These are phyloP conservation scores for Tinea trinotella DNA, from an alignment of 2,888 invertebrate species.

Conservation along the genomic window DNA sequence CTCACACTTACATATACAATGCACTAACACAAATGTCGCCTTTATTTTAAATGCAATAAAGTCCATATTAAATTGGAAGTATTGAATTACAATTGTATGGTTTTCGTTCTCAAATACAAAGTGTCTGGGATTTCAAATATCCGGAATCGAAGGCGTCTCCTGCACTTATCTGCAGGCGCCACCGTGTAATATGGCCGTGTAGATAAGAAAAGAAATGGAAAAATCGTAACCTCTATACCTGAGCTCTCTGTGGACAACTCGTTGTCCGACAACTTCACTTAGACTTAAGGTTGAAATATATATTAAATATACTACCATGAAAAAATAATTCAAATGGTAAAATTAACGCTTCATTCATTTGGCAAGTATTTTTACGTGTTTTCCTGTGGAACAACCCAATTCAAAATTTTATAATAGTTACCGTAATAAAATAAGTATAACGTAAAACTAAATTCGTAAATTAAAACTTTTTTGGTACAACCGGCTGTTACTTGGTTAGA, in stretches of 20 bases:
- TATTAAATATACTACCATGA: no score
- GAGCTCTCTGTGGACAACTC: background rate
- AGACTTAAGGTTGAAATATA: no score
- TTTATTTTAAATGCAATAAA: background rate
- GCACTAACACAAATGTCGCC: background rate
- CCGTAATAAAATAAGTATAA: no score
- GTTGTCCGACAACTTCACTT: no score
- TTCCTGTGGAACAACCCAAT: no score
- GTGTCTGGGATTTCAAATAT: slow-evolving; percentile 19
- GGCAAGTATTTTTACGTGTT: no score
- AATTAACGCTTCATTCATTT: no score
- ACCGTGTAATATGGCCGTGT: slow-evolving; percentile 9
- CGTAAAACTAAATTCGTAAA: no score
- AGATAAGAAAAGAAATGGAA: slow-evolving; percentile 11
- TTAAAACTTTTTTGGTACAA: no score
- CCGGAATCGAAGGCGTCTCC: slow-evolving; percentile 15
- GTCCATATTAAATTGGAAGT: background rate
- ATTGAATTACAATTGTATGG: background rate
- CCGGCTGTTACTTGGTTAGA: no score
- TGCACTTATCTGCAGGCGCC: slow-evolving; percentile 18
- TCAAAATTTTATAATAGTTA: no score
- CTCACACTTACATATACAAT: background rate
- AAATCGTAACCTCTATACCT: background rate
- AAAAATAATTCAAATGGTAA: no score
- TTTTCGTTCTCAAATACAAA: slow-evolving; percentile 16